Base-by-base conservation (phyloP, 2,888 invertebrate genomes). In the Agrilus cyanescens region DNA sequence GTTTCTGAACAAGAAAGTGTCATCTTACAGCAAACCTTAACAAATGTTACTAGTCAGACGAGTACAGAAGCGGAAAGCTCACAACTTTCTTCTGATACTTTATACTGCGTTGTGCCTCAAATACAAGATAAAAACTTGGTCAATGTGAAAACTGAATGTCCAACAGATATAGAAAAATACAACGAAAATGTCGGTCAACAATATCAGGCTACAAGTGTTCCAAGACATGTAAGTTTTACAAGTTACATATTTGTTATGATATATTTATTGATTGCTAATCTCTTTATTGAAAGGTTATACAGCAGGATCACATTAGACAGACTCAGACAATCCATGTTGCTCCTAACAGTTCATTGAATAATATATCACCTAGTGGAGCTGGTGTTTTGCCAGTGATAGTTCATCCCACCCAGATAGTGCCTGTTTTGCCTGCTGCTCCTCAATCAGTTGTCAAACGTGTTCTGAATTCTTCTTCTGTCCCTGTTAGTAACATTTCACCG, bases 331-430 rank as follows among this genome's bases (percentile, higher is more conserved):
- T 61, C 32, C 53, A 57, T 41, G 53, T 59, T 12, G 51, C 58
- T 7, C 47, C 58, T 15, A 57, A 53, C 49, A 57, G 45, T 42
- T 53, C 47, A 46, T 41, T 54, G 30, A 55, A 73, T 45, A 56
- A 52, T 49, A 46, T 58, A 51, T 56, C 59, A 47, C 49, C 57
- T 25, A 55, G 53, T 41, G 56, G 55, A 38, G 53, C 57, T 33
- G 55, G 58, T 41, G 47, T 63, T 43, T 49, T 61, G 59, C 85
- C 84, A 44, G 85, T 86, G 43, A 87, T 86, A 60, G 86, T 86
- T 39, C 82, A 84, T 56, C 85, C 86, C 25, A 85, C 80, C 48
- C 85, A 88, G 61, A 67, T 88, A 57, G 70, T 87, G 52, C 86
- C 85, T 13, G 78, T 84, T 29, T 60, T 84, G 56, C 82, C 82